Conservation (phyloP, 1,140 invertebrate genomes). For the Drosophila chauvacae region DNA sequence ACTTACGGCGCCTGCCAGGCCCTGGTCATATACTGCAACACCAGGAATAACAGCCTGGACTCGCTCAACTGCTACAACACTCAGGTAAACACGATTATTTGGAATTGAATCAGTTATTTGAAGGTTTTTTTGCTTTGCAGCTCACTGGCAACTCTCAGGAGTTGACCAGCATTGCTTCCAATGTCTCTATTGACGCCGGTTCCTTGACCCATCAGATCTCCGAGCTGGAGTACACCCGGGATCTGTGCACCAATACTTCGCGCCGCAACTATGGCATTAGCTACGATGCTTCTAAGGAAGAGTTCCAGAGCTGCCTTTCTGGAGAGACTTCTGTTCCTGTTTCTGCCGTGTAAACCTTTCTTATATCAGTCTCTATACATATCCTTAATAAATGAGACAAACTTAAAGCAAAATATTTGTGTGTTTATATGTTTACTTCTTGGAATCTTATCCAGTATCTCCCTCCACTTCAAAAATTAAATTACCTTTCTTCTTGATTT, state of each 20-base stretch:
- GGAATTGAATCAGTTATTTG: not conserved
- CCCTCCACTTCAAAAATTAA: not conserved
- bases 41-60: constrained; percentile 4
- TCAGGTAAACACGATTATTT: constrained; percentile 16
- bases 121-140: constrained; percentile 8
- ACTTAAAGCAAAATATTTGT: too few relatives aligned
- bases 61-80: constrained; percentile 33
- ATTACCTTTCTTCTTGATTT: not conserved
- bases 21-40: constrained; percentile 22
- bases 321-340: too few relatives aligned
- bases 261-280: too few relatives aligned
- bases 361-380: too few relatives aligned
- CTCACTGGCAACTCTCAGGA: constrained; percentile 16
- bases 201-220: too few relatives aligned
- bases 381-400: too few relatives aligned
- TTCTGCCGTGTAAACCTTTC: too few relatives aligned
- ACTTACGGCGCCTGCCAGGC: constrained; percentile 24
- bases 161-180: constrained; percentile 45
- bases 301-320: too few relatives aligned
- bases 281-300: too few relatives aligned
- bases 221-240: too few relatives aligned
- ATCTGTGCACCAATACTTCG: too few relatives aligned
- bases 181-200: constrained; percentile 21
- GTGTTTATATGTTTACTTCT: too few relatives aligned
- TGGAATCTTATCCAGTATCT: not conserved